Evolutionary conservation across 2,113 vertebrate genomes (phyloP).

Genomic region (Semnopithecus entellus): DNA sequence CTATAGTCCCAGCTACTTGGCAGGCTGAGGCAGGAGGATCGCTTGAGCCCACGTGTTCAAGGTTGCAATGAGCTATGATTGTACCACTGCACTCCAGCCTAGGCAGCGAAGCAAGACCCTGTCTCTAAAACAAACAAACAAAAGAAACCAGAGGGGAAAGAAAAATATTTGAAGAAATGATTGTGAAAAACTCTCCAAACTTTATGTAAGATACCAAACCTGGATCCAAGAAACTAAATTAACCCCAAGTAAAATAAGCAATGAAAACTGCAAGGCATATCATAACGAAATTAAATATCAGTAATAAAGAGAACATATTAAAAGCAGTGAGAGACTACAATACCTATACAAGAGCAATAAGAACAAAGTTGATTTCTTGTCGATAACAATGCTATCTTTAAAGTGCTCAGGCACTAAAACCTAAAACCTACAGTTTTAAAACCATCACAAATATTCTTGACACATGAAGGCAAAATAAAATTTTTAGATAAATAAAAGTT

Average conservation of each 20-base stretch:
- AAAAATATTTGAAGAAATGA: neutral
- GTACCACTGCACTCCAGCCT: no score
- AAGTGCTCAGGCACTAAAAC: neutral
- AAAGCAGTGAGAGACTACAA: neutral
- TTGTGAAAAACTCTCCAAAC: neutral
- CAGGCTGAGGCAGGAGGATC: no score
- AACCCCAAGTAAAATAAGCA: neutral
- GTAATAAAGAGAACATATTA: neutral
- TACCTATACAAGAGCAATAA: neutral
- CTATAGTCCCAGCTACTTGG: no score
- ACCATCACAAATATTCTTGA: neutral
- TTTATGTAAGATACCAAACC: neutral
- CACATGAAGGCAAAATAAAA: conserved; percentile 1
- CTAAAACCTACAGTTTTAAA: neutral
- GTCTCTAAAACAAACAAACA: no score
- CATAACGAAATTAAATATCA: neutral
- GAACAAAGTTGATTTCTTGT: neutral
- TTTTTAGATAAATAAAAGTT: neutral
- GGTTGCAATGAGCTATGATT: no score
- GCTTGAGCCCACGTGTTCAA: no score
- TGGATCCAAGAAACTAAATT: neutral
- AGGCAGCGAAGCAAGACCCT: no score
- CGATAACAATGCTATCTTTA: neutral
- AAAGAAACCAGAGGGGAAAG: neutral
- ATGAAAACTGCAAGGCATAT: neutral